Base-by-base conservation (phyloP, 2,888 invertebrate genomes). In the Caprella mutica region DNA sequence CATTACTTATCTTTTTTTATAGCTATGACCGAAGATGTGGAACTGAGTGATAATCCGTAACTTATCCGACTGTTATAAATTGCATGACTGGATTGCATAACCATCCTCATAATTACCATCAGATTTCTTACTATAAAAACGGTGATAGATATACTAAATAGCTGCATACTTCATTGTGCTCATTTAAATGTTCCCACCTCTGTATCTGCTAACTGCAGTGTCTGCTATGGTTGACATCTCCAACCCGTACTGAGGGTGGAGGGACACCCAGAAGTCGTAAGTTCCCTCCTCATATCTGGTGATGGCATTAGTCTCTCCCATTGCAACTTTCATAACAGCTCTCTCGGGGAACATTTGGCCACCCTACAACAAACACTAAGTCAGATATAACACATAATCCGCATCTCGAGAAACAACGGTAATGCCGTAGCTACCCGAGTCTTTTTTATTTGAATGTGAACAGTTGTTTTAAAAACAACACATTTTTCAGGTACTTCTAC, bases 211-310 rank as follows among this genome's bases (percentile, higher is more conserved):
- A 21, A 58, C 61, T 17, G 62, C 62, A 52, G 54, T 57, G 42
- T 57, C 59, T 12, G 65, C 65, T 46, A 65, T 46, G n/a, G 59
- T 29, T n/a, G 65, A 53, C 65, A 65, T 65, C 39, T 60, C 58
- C 42, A 65, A 46, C 27, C 57, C 43, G 50, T 62, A 65, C 14
- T 56, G 39, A 24, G 57, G 61, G 40, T 65, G 51, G 19, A 65
- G 58, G 9, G 59, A 57, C 33, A 59, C 35, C 65, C 65, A 65
- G 40, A 65, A 65, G 51, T 60, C 65, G 23, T 58, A 60, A 12
- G 65, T 56, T 30, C 57, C 55, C 35, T 58, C 62, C 24, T 59
- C 62, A 51, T 59, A 59, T 27, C 57, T 55, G 3, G 61, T 59
- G 53, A 65, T 59, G 59, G 55, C 57, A 29, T 59, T 59, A 12